Percentiles rank a stretch among this genome's conserved stretches.
Conservation (phyloP, 2,888 invertebrate genomes). For the Neoscelio sp. region DNA sequence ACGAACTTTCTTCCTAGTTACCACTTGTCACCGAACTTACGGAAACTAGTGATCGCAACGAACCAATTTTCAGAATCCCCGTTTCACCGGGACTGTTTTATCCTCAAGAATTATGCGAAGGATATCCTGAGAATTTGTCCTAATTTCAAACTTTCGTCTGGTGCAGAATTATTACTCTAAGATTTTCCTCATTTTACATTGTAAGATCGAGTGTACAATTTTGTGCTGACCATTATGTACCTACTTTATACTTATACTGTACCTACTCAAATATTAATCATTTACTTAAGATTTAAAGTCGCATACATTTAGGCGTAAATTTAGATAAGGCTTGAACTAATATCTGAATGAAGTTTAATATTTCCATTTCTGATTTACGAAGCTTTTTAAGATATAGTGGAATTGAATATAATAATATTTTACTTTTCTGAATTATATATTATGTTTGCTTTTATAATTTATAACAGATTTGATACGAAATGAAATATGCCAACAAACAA, state of each 20-base stretch:
- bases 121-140: slow-evolving; percentile 24
- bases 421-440: no score
- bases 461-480: no score
- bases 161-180: neutral
- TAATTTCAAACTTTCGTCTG: neutral
- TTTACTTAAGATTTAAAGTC: slow-evolving; percentile 25
- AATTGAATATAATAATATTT: no score
- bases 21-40: slow-evolving; percentile 63
- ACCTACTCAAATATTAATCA: slow-evolving; percentile 33
- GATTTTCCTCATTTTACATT: neutral
- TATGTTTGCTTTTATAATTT: no score
- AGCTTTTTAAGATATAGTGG: no score
- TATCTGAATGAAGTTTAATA: slow-evolving; percentile 6
- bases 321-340: no score
- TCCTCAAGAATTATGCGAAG: slow-evolving; percentile 14
- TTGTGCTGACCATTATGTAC: slow-evolving; percentile 14
- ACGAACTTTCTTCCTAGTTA: slow-evolving; percentile 60
- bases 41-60: slow-evolving; percentile 64
- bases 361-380: no score
- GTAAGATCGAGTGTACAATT: slow-evolving; percentile 5
- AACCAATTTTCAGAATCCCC: slow-evolving; percentile 66
- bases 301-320: slow-evolving; percentile 6
- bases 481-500: no score
- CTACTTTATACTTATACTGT: slow-evolving; percentile 30
- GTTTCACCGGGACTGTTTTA: slow-evolving; percentile 17